Conservation (phyloP, 35 echinoderm and acorn worm genomes). For the Heliocidaris erythrogramma region DNA sequence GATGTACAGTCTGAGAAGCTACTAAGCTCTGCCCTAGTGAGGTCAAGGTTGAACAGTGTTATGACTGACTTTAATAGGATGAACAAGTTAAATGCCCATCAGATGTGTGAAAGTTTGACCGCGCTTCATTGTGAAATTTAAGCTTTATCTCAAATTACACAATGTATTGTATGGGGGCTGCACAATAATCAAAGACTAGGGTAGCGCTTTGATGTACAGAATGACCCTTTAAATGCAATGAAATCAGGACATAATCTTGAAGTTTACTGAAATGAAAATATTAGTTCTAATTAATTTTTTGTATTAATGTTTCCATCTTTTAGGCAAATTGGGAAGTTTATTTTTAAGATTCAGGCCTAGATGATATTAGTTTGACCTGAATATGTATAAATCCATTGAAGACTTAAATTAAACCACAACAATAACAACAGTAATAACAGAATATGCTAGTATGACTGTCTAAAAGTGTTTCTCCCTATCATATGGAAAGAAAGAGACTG, state of each 20-base stretch:
- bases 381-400: not conserved
- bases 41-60: slow-evolving; percentile 1
- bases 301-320: no score
- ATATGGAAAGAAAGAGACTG: not conserved
- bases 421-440: not conserved
- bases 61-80: not conserved
- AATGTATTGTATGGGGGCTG: no score
- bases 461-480: not conserved
- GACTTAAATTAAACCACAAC: not conserved
- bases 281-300: no score
- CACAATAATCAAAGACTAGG: no score
- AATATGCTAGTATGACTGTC: not conserved
- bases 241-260: no score
- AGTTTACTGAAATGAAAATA: no score
- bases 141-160: not conserved
- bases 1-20: not conserved
- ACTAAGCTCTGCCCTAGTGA: not conserved
- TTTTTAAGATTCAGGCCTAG: not conserved
- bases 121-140: not conserved
- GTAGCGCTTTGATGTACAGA: no score
- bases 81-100: no score
- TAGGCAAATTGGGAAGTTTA: not conserved
- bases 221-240: no score
- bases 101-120: not conserved
- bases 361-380: not conserved